A percentile compares a stretch with the other conserved stretches of the same genome.
Conservation (phyloP, 2,797 vertebrate genomes). For the Avahi laniger region DNA sequence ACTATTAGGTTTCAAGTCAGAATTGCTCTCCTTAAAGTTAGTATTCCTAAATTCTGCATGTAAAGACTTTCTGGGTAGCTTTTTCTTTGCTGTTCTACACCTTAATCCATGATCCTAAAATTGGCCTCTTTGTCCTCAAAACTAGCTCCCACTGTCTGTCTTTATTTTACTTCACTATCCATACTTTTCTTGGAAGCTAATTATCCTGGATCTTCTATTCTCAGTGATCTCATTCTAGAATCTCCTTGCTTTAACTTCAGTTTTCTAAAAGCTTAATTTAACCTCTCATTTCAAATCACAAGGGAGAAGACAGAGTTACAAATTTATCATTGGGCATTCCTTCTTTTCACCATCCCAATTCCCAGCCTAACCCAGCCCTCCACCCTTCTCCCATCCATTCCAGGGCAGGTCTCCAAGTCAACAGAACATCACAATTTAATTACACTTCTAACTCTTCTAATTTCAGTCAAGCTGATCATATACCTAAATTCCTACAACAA, state of each 20-base stretch:
- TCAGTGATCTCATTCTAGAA: neutral
- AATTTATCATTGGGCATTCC: neutral
- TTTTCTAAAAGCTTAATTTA: conserved; percentile 12
- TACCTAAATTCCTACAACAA: neutral
- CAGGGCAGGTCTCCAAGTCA: neutral
- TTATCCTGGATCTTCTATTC: neutral
- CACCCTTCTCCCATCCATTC: neutral
- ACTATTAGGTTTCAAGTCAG: conserved; percentile 18
- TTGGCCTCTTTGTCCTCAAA: neutral
- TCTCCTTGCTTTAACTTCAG: neutral
- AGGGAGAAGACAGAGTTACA: conserved; percentile 4
- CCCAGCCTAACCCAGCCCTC: neutral
- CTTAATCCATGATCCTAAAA: neutral
- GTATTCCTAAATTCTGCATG: neutral
- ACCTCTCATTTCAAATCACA: neutral
- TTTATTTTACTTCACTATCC: neutral
- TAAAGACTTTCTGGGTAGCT: neutral
- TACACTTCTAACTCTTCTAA: neutral
- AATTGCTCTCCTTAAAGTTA: neutral
- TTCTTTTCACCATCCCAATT: neutral
- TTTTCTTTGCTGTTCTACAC: neutral
- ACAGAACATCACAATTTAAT: neutral
- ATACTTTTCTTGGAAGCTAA: neutral
- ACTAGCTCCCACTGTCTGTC: neutral
- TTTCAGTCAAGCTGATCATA: neutral